These are phyloP conservation scores for Cephalopterus ornatus DNA, from an alignment of 2,113 vertebrate genomes.

Conservation along the genomic window DNA sequence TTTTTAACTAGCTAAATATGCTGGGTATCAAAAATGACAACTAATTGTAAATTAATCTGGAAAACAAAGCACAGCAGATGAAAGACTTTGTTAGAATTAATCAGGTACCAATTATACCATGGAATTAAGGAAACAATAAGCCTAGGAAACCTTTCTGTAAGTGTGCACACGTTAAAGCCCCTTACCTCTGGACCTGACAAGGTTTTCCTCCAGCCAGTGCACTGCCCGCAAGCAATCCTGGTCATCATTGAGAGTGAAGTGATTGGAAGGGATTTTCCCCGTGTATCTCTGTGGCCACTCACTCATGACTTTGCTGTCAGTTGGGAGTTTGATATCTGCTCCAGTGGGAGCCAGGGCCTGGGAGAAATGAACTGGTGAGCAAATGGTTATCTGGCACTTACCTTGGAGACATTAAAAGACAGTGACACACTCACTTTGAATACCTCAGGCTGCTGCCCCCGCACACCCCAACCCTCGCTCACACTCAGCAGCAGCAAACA, in stretches of 20 bases:
- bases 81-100: slow-evolving; percentile 94
- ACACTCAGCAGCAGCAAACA: neutral
- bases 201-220: slow-evolving; percentile 70
- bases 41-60: slow-evolving; percentile 93
- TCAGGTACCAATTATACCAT: slow-evolving; percentile 86
- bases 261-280: slow-evolving; percentile 78
- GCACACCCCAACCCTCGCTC: neutral
- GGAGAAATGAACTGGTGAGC: neutral
- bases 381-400: neutral
- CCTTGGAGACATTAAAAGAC: neutral
- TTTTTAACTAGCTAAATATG: slow-evolving; percentile 75
- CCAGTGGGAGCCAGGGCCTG: slow-evolving; percentile 73
- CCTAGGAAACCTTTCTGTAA: slow-evolving; percentile 59
- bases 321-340: slow-evolving; percentile 52
- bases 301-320: slow-evolving; percentile 48
- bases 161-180: slow-evolving; percentile 25
- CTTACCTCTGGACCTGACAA: slow-evolving; percentile 75
- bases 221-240: slow-evolving; percentile 69
- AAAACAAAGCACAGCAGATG: slow-evolving; percentile 89
- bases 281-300: slow-evolving; percentile 41
- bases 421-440: neutral
- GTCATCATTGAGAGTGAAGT: slow-evolving; percentile 81
- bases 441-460: neutral
- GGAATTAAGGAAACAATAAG: slow-evolving; percentile 86
- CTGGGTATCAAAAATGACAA: slow-evolving; percentile 84